Conservation (phyloP, 2,888 invertebrate genomes). For the Metallyticus violacea region DNA sequence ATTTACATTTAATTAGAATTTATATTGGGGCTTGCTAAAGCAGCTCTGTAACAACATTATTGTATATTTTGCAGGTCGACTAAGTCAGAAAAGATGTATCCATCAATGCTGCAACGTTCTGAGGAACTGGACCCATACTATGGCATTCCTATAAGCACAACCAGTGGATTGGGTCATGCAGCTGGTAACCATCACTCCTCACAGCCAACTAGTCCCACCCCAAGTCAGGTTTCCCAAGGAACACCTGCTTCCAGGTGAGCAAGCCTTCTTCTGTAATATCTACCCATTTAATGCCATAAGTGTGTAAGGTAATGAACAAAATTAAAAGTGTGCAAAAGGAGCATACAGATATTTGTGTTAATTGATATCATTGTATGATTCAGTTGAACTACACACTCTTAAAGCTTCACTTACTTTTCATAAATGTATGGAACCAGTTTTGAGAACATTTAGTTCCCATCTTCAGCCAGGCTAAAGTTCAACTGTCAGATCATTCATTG, state of each 20-base stretch:
- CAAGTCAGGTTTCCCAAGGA: slow-evolving; percentile 45
- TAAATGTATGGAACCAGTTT: too few species aligned
- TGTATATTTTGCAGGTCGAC: slow-evolving; percentile 67
- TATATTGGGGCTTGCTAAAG: too few species aligned
- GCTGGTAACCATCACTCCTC: slow-evolving; percentile 54
- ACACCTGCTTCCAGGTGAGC: slow-evolving; percentile 39
- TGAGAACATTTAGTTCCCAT: too few species aligned
- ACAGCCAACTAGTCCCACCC: slow-evolving; percentile 72
- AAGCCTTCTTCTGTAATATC: too few species aligned
- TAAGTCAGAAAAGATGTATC: slow-evolving; percentile 92
- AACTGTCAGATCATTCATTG: too few species aligned
- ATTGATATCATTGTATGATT: too few species aligned
- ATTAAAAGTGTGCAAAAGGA: neutral
- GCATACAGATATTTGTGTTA: neutral
- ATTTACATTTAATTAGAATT: too few species aligned
- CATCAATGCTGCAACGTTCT: slow-evolving; percentile 81
- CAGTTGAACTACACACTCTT: too few species aligned
- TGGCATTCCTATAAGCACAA: slow-evolving; percentile 65
- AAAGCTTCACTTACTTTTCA: too few species aligned
- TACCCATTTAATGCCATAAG: too few species aligned
- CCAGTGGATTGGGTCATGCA: neutral
- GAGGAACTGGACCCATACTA: slow-evolving; percentile 85
- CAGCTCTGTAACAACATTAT: too few species aligned
- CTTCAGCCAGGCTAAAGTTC: too few species aligned
- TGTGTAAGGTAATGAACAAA: neutral